These are phyloP conservation scores for Mormyrops boulengeri DNA, from an alignment of 2,797 vertebrate genomes.

Conservation along the genomic window DNA sequence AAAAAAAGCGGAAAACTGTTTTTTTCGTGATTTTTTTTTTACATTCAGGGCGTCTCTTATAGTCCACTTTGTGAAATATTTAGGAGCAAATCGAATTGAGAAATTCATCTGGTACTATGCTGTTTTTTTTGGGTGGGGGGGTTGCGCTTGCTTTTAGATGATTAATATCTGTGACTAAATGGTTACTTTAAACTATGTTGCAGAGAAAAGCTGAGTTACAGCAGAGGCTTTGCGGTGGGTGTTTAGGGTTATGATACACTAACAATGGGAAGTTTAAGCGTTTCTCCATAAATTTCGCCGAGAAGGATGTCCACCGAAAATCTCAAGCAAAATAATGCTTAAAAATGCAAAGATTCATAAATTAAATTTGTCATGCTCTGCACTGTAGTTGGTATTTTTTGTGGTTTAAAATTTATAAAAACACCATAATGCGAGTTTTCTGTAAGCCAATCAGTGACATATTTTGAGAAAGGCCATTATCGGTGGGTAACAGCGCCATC, in stretches of 20 bases:
- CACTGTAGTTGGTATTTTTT: conserved; percentile 21
- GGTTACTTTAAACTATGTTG: not conserved
- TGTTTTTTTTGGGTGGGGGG: not conserved
- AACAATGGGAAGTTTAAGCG: conserved; percentile 8
- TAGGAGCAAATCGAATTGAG: not conserved
- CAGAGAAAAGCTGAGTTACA: not conserved
- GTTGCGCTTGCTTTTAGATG: not conserved
- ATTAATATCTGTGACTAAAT: conserved; percentile 7
- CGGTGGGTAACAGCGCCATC: conserved; percentile 57
- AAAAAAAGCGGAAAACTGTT: not conserved
- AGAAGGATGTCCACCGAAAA: conserved; percentile 6
- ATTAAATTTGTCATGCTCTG: conserved; percentile 29
- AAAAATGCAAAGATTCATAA: conserved; percentile 20
- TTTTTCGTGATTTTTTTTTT: not conserved
- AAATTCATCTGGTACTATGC: not conserved
- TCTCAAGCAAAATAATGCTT: not conserved
- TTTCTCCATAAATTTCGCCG: not conserved
- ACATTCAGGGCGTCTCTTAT: not conserved
- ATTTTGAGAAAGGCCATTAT: conserved; percentile 17
- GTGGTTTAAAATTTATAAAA: not conserved
- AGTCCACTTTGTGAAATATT: not conserved
- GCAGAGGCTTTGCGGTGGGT: not conserved
- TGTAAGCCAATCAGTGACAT: conserved; percentile 11
- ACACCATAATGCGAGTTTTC: not conserved
- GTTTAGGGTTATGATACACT: not conserved